These are phyloP conservation scores for Schizothorax lantsangensis DNA, from an alignment of 2,797 vertebrate genomes.

Conservation along the genomic window DNA sequence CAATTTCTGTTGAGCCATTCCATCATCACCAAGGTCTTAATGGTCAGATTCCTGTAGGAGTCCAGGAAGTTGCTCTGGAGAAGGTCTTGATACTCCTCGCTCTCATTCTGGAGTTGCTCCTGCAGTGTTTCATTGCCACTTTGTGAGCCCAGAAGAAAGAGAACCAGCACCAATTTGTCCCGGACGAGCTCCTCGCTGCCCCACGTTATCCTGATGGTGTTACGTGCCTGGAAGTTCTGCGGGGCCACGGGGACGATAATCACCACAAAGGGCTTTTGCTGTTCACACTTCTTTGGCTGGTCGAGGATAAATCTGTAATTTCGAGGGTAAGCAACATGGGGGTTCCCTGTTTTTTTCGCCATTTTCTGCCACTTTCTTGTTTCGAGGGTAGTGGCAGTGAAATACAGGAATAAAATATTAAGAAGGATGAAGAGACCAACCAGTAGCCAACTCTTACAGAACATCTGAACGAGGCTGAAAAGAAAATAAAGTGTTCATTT, in stretches of 20 bases:
- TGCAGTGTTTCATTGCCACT: conserved; percentile 35
- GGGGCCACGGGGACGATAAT: conserved; percentile 74
- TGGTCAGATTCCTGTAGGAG: conserved; percentile 80
- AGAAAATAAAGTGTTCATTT: neutral
- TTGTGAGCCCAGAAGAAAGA: conserved; percentile 80
- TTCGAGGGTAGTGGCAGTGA: conserved; percentile 5
- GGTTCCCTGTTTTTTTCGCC: conserved; percentile 43
- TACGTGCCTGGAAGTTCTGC: neutral
- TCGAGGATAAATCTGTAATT: conserved; percentile 76
- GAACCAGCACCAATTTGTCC: conserved; percentile 65
- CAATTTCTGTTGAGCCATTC: conserved; percentile 78
- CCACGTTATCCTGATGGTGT: conserved; percentile 80
- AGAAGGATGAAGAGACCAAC: conserved; percentile 7
- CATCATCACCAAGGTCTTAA: conserved; percentile 82
- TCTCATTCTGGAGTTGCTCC: conserved; percentile 67
- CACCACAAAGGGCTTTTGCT: conserved; percentile 73
- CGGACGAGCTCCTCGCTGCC: conserved; percentile 70
- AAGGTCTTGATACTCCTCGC: conserved; percentile 69
- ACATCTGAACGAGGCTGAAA: conserved; percentile 29
- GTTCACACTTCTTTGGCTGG: conserved; percentile 68
- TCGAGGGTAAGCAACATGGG: conserved; percentile 68
- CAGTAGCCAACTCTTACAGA: conserved; percentile 16
- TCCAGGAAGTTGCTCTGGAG: conserved; percentile 81
- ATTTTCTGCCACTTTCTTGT: neutral
- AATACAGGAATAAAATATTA: conserved; percentile 16